A percentile compares a stretch with the other conserved stretches of the same genome.
These are phyloP conservation scores for Apodemus agrarius DNA, from an alignment of 2,797 vertebrate genomes.

Conservation along the genomic window DNA sequence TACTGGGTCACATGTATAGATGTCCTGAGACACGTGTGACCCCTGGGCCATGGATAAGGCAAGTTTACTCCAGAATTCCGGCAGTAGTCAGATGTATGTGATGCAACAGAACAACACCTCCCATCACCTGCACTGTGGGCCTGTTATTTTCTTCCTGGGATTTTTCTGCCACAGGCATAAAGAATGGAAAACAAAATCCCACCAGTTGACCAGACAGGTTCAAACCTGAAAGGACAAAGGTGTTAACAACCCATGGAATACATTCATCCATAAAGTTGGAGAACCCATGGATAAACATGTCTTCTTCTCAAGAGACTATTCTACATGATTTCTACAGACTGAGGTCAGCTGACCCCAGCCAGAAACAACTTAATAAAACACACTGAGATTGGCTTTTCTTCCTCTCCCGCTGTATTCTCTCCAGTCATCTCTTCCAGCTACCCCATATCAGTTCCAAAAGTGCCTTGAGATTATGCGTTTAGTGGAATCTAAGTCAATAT, in stretches of 20 bases:
- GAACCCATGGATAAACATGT: background rate
- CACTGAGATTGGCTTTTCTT: background rate
- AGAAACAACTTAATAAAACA: background rate
- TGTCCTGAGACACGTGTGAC: background rate
- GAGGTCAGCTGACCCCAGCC: background rate
- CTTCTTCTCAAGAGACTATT: conserved; percentile 7
- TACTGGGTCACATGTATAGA: background rate
- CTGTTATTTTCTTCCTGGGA: background rate
- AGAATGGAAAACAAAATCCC: background rate
- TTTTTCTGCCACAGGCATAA: background rate
- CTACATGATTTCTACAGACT: background rate
- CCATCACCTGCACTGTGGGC: background rate
- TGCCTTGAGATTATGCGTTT: background rate
- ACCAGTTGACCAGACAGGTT: background rate
- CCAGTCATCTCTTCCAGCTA: background rate
- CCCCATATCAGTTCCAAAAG: background rate
- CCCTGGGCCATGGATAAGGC: no score
- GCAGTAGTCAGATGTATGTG: background rate
- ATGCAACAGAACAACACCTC: background rate
- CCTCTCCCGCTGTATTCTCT: background rate
- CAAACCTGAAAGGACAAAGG: background rate
- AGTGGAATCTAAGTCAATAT: background rate
- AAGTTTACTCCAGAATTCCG: background rate
- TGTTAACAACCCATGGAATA: background rate
- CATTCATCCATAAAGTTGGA: background rate